These are phyloP conservation scores for Macquaria ambigua DNA, from an alignment of 2,113 vertebrate genomes.

Conservation along the genomic window DNA sequence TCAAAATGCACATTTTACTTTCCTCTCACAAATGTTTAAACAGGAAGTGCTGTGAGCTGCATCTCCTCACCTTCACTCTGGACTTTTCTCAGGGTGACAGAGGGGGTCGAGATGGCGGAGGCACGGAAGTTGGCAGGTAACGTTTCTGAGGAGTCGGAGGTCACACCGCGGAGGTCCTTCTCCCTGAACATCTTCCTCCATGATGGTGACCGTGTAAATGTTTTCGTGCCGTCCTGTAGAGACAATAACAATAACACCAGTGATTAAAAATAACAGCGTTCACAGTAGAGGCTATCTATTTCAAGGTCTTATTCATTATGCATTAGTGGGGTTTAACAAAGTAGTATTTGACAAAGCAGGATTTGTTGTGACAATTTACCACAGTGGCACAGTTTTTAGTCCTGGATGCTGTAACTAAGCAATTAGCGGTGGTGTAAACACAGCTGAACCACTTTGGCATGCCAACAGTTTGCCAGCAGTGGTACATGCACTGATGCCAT, in stretches of 20 bases:
- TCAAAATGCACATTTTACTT: not conserved
- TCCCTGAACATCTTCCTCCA: slow-evolving; percentile 96
- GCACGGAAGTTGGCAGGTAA: slow-evolving; percentile 94
- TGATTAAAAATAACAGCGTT: slow-evolving; percentile 27
- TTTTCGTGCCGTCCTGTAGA: slow-evolving; percentile 90
- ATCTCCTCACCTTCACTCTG: slow-evolving; percentile 90
- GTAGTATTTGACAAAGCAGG: slow-evolving; percentile 43
- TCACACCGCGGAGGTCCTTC: slow-evolving; percentile 93
- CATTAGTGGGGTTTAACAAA: slow-evolving; percentile 35
- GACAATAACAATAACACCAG: slow-evolving; percentile 11
- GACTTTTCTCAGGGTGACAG: slow-evolving; percentile 92
- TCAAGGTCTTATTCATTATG: slow-evolving; percentile 37
- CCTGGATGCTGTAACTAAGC: slow-evolving; percentile 57
- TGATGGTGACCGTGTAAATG: slow-evolving; percentile 93
- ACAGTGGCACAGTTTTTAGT: slow-evolving; percentile 51
- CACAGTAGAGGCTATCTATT: slow-evolving; percentile 18
- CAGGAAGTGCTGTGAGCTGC: not conserved
- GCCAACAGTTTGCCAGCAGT: slow-evolving; percentile 43
- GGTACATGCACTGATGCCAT: slow-evolving; percentile 13
- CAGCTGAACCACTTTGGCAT: slow-evolving; percentile 64
- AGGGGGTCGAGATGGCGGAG: slow-evolving; percentile 91
- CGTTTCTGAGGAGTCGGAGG: slow-evolving; percentile 93
- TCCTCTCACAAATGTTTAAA: not conserved
- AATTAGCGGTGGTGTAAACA: slow-evolving; percentile 71
- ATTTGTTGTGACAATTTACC: slow-evolving; percentile 53